Evolutionary conservation across 2,888 invertebrate genomes (phyloP).

Genomic region (Heliconius aoede): DNA sequence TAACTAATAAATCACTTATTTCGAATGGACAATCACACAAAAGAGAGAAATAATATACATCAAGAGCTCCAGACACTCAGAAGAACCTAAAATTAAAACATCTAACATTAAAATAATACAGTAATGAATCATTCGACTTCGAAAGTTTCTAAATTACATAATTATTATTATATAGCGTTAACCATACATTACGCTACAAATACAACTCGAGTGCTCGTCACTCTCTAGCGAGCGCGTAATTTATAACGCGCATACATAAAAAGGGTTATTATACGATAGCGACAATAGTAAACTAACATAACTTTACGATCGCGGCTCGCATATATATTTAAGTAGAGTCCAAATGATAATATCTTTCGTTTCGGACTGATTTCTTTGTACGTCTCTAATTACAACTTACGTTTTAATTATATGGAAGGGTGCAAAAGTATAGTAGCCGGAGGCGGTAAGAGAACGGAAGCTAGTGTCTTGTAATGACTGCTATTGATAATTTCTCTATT

Average conservation of each 20-base stretch:
- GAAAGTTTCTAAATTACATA: conserved; percentile 21
- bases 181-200: background rate
- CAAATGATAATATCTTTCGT: conserved; percentile 66
- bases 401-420: conserved; percentile 76
- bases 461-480: conserved; percentile 9
- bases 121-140: conserved; percentile 16
- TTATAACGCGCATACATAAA: conserved; percentile 16
- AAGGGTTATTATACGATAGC: conserved; percentile 21
- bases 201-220: conserved; percentile 13
- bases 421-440: conserved; percentile 58
- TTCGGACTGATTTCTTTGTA: conserved; percentile 70
- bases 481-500: background rate
- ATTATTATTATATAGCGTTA: conserved; percentile 22
- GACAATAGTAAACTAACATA: conserved; percentile 24
- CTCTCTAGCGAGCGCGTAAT: conserved; percentile 23
- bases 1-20: background rate
- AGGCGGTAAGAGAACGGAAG: conserved; percentile 38
- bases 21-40: no score
- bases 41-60: background rate
- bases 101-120: conserved; percentile 19
- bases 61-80: background rate
- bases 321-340: conserved; percentile 29
- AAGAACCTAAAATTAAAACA: conserved; percentile 24
- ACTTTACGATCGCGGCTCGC: conserved; percentile 9
- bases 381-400: conserved; percentile 69